Conservation (phyloP, 2,888 invertebrate species). For the Theodoxus fluviatilis region DNA sequence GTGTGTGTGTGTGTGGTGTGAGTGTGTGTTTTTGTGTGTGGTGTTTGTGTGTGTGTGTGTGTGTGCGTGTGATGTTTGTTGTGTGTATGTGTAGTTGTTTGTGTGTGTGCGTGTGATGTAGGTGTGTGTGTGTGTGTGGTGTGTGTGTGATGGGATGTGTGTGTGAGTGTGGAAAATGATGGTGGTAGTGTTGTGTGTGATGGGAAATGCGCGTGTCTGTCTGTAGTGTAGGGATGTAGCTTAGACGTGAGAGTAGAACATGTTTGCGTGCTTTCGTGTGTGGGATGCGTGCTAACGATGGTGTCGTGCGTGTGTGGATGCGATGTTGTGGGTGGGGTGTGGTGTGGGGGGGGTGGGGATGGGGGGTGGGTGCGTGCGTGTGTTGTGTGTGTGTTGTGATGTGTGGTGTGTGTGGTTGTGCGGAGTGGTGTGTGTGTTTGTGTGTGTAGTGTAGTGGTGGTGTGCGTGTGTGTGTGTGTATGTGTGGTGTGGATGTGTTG, state of each 20-base stretch:
- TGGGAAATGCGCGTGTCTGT: slow-evolving; percentile 4
- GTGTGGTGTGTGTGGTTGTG: slow-evolving; percentile 16
- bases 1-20: slow-evolving; percentile 24
- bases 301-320: neutral
- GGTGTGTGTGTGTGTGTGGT: neutral
- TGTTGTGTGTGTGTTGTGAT: neutral
- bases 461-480: slow-evolving; percentile 4
- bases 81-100: neutral
- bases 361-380: neutral
- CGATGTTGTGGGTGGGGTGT: neutral
- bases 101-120: slow-evolving; percentile 14
- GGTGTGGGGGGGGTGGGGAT: neutral
- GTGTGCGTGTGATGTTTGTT: slow-evolving; percentile 9
- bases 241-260: no score
- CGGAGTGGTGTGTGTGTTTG: slow-evolving; percentile 12
- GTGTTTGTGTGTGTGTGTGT: slow-evolving; percentile 22
- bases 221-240: no score
- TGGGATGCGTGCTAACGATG: no score
- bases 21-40: slow-evolving; percentile 20
- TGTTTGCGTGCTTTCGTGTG: no score
- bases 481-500: neutral
- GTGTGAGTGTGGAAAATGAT: no score
- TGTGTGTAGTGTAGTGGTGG: slow-evolving; percentile 11
- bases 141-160: neutral
- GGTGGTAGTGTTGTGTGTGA: neutral